A percentile compares a stretch with the other conserved stretches of the same genome.
phyloP scores from a whole-genome alignment of 2,888 invertebrate genomes.

The Apeira syringaria region DNA sequence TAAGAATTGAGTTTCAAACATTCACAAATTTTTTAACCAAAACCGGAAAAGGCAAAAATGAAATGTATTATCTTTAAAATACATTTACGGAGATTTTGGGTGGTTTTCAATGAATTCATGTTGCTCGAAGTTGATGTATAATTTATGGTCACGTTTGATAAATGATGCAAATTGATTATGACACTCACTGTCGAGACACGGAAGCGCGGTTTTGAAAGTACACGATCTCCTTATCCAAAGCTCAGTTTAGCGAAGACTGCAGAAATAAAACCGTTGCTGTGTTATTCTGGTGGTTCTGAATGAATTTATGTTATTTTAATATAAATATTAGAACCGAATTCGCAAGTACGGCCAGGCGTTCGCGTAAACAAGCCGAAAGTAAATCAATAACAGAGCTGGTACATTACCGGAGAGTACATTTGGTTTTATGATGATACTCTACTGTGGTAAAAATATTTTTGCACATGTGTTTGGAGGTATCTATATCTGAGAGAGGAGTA shows the following conservation, averaged over 20 bases:
- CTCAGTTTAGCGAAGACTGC: constrained; percentile 11
- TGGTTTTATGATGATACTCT: constrained; percentile 71
- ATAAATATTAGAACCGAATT: constrained; percentile 57
- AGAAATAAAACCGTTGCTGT: constrained; percentile 33
- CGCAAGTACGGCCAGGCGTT: constrained; percentile 66
- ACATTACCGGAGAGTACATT: constrained; percentile 47
- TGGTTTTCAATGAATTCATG: too few relatives aligned
- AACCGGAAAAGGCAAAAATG: too few relatives aligned
- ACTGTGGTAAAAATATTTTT: constrained; percentile 56
- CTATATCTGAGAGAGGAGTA: constrained; percentile 18
- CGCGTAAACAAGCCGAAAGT: constrained; percentile 68
- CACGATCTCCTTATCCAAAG: constrained; percentile 6
- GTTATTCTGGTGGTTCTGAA: constrained; percentile 49
- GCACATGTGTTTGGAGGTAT: constrained; percentile 35
- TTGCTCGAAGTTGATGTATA: too few relatives aligned
- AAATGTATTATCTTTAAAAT: too few relatives aligned
- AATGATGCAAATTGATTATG: too few relatives aligned
- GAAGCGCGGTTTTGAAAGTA: constrained; percentile 25
- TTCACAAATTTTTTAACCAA: too few relatives aligned
- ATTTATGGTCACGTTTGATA: too few relatives aligned
- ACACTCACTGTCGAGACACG: constrained; percentile 38
- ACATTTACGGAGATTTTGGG: too few relatives aligned
- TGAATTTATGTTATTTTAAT: constrained; percentile 53
- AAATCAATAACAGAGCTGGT: constrained; percentile 66
- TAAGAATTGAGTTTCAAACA: too few relatives aligned